phyloP scores from a whole-genome alignment of 92 coral and sea anemone species.

The Plumapathes pennacea region DNA sequence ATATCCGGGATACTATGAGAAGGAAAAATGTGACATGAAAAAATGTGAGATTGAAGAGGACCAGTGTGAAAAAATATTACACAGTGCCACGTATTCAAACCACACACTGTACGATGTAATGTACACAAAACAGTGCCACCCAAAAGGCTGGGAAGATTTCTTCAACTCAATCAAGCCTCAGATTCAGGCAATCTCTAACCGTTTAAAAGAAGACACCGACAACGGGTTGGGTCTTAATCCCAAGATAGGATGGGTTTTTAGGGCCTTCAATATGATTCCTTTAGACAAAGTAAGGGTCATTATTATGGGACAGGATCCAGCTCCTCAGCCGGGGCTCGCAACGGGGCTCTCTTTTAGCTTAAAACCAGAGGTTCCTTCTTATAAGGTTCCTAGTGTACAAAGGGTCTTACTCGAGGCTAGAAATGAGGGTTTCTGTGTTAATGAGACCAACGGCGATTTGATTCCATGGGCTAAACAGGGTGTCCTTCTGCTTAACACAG shows the following conservation, averaged over 20 bases:
- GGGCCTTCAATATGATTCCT: slow-evolving; percentile 62
- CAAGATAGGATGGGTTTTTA: slow-evolving; percentile 51
- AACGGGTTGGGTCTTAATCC: slow-evolving; percentile 43
- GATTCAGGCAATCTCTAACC: slow-evolving; percentile 37
- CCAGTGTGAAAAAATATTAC: slow-evolving; percentile 16
- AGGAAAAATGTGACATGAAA: slow-evolving; percentile 37
- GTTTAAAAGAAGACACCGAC: slow-evolving; percentile 17
- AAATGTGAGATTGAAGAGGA: no score
- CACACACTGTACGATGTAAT: slow-evolving; percentile 35
- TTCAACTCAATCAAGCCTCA: slow-evolving; percentile 12
- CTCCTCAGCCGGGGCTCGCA: slow-evolving; percentile 68
- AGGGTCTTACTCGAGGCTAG: slow-evolving; percentile 63
- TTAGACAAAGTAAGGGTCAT: slow-evolving; percentile 37
- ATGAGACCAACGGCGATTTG: slow-evolving; percentile 22
- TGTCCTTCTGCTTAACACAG: slow-evolving; percentile 51
- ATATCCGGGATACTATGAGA: slow-evolving; percentile 30
- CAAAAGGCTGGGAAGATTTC: slow-evolving; percentile 60
- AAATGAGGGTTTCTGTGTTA: slow-evolving; percentile 55
- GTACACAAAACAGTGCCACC: slow-evolving; percentile 25
- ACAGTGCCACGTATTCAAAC: slow-evolving; percentile 30
- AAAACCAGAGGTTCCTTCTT: slow-evolving; percentile 33
- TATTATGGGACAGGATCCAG: slow-evolving; percentile 58
- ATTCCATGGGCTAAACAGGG: slow-evolving; percentile 54
- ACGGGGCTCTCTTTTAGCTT: slow-evolving; percentile 64
- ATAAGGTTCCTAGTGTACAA: slow-evolving; percentile 52